Conservation (phyloP, 1,140 invertebrate species). For the Aphidius gifuensis region DNA sequence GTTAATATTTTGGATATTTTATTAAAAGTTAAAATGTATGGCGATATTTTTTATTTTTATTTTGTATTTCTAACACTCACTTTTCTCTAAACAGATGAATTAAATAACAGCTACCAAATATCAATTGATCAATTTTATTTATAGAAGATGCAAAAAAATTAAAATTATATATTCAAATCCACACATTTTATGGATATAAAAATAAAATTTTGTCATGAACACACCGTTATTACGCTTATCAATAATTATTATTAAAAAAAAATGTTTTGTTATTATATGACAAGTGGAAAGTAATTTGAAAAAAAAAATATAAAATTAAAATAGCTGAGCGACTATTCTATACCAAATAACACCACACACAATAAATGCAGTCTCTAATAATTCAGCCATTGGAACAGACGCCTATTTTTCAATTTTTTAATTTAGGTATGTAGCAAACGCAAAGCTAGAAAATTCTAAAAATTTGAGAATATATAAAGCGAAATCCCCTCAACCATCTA, state of each 20-base stretch:
- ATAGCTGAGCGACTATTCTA: constrained; percentile 18
- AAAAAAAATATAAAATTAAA: constrained; percentile 18
- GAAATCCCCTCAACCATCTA: too few species aligned
- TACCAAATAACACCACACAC: too few species aligned
- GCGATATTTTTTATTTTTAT: constrained; percentile 50
- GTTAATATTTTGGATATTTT: constrained; percentile 56
- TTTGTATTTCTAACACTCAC: constrained; percentile 37
- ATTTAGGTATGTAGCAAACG: too few species aligned
- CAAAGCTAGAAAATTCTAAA: too few species aligned
- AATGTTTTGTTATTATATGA: background rate
- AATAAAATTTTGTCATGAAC: constrained; percentile 23
- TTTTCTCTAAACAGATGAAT: constrained; percentile 35
- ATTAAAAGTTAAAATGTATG: constrained; percentile 55
- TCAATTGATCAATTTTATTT: constrained; percentile 27
- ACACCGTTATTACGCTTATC: constrained; percentile 28
- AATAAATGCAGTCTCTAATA: too few species aligned
- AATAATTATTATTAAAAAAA: constrained; percentile 24
- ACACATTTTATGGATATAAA: constrained; percentile 19
- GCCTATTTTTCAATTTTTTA: too few species aligned
- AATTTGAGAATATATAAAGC: too few species aligned
- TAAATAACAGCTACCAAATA: constrained; percentile 30
- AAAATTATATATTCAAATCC: constrained; percentile 13
- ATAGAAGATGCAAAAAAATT: constrained; percentile 13
- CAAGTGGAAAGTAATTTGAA: background rate
- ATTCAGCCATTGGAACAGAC: too few species aligned